Conservation (phyloP, 2,888 invertebrate genomes). For the Stramonita haemastoma region DNA sequence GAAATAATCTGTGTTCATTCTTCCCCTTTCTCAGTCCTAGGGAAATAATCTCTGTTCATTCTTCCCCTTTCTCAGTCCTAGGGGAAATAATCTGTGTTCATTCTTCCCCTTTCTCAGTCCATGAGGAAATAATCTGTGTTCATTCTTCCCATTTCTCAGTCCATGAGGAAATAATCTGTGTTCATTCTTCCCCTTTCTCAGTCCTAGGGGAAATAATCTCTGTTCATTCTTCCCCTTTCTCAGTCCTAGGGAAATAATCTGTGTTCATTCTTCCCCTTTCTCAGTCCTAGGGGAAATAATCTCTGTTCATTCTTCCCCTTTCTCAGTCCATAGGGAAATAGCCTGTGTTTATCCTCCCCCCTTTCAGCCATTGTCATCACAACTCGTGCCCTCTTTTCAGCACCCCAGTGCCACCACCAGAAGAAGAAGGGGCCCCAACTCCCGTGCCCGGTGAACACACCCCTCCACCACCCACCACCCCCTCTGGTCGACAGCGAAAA, state of each 20-base stretch:
- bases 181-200: too few relatives aligned
- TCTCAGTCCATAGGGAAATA: not conserved
- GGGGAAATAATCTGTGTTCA: too few relatives aligned
- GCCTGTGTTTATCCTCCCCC: not conserved
- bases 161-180: too few relatives aligned
- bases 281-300: not conserved
- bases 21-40: too few relatives aligned
- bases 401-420: conserved; percentile 12
- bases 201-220: not conserved
- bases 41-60: too few relatives aligned
- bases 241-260: not conserved
- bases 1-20: not conserved
- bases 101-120: too few relatives aligned
- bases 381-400: not conserved
- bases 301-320: not conserved
- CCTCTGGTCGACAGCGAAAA: not conserved
- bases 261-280: not conserved
- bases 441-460: not conserved
- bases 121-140: too few relatives aligned
- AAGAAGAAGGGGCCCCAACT: conserved; percentile 11
- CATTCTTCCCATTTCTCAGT: too few relatives aligned
- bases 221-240: too few relatives aligned
- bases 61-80: too few relatives aligned
- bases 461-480: conserved; percentile 2
- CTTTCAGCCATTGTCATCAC: not conserved